phyloP scores from a whole-genome alignment of 1,140 invertebrate genomes.

The Drosophila leontia region DNA sequence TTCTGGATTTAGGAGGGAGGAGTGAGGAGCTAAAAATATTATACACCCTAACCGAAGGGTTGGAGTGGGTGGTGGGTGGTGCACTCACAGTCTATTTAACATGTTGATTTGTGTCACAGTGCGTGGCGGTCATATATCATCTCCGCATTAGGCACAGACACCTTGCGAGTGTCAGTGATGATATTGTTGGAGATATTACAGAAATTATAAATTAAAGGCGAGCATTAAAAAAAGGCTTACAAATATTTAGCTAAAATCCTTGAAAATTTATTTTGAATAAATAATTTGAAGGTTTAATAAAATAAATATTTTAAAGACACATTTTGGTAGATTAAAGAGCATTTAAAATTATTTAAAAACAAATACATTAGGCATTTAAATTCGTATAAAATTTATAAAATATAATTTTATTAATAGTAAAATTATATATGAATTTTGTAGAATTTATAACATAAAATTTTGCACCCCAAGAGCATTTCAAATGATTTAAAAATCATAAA shows the following conservation, averaged over 20 bases:
- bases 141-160: constrained; percentile 60
- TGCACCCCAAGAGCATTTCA: neutral
- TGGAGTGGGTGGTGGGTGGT: constrained; percentile 1
- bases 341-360: neutral
- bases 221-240: neutral
- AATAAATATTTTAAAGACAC: neutral
- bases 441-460: neutral
- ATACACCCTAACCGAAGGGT: neutral
- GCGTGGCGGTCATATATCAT: constrained; percentile 73
- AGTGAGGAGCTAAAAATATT: constrained; percentile 28
- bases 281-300: too few species aligned
- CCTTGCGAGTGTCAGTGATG: constrained; percentile 33
- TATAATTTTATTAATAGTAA: neutral
- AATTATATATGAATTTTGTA: neutral
- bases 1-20: constrained; percentile 9
- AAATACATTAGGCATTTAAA: too few species aligned
- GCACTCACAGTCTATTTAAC: constrained; percentile 69
- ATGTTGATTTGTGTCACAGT: constrained; percentile 72
- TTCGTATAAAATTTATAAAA: too few species aligned
- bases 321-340: neutral
- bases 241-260: neutral
- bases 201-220: constrained; percentile 12
- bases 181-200: too few species aligned
- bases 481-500: neutral
- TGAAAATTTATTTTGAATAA: too few species aligned